Evolutionary conservation across 2,113 vertebrate genomes (phyloP), one percentile per base, ranked within the genome.

Genomic region (Trachemys scripta): DNA sequence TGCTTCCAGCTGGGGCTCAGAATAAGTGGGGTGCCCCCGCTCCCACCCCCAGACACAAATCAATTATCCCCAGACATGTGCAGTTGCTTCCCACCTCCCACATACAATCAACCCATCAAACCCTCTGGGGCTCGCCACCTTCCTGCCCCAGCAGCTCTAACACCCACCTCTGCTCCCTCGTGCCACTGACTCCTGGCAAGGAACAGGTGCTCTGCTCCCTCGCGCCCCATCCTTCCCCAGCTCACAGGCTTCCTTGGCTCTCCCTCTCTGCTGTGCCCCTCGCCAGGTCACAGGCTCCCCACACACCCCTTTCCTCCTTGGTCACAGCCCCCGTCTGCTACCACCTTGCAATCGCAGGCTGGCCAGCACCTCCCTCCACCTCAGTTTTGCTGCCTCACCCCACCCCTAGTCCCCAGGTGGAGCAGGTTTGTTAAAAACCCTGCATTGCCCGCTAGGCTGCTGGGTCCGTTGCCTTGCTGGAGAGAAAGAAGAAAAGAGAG

Each of bases 141-240:
- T 59, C 35, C 54, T 6, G 4, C 29, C 62, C 57, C 25, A 56
- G 7, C 16, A 24, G 29, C 45, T 83, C 13, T 29, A 27, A 25
- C 4, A 1, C 20, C 22, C 38, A 45, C 22, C 27, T 27, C 5
- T 5, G 3, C 50, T 47, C 6, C 2, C 7, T 11, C 7, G 25
- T 1, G 0, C 6, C 80, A 19, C 51, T 5, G 17, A 19, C 51
- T 53, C 51, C 51, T 53, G 19, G 51, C 51, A 53, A 53, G 51
- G 19, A 20, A 53, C 51, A 53, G 51, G 3, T 20, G 51, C 19
- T 53, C 53, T 9, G 8, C 53, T 54, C 53, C 53, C 53, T 54
- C 3, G 20, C 8, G 3, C 20, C 20, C 53, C n/a, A 1, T 4
- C 29, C 3, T 19, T 19, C 7, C 14, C 25, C 56, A 6, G 49